A percentile compares a stretch with the other conserved stretches of the same genome.
Conservation (phyloP, 2,113 vertebrate genomes). For the Poicephalus gulielmi region DNA sequence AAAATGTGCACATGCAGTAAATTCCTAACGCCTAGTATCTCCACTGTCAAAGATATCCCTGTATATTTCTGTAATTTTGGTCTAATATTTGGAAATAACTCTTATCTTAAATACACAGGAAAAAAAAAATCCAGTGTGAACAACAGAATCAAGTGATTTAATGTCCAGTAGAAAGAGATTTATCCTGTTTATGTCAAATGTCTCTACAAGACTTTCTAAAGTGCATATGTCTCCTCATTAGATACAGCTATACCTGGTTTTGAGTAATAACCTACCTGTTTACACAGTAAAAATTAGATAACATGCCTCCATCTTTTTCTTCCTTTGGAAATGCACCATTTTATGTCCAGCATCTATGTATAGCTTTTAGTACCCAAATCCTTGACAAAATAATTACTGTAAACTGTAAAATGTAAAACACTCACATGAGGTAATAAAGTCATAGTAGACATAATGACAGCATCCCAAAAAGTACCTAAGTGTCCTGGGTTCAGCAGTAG, state of each 20-base stretch:
- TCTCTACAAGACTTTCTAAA: not conserved
- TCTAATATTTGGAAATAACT: not conserved
- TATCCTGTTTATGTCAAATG: not conserved
- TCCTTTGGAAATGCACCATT: not conserved
- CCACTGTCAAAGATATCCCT: not conserved
- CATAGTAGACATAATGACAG: not conserved
- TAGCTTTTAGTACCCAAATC: not conserved
- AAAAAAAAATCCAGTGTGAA: not conserved
- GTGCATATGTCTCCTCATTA: not conserved
- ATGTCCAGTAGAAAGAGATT: not conserved
- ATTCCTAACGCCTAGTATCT: rapidly evolving
- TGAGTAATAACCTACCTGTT: not conserved
- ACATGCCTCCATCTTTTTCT: not conserved
- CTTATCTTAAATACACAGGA: not conserved
- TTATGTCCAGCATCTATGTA: not conserved
- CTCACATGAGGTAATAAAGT: not conserved
- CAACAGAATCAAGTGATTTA: not conserved
- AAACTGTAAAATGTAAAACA: not conserved
- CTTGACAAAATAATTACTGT: not conserved
- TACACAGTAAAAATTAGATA: not conserved
- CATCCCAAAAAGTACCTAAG: not conserved
- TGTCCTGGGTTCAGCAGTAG: no score
- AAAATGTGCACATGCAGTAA: not conserved
- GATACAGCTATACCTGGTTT: not conserved
- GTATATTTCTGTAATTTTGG: not conserved